Conservation (phyloP, 2,797 vertebrate genomes). For the Argya squamiceps region DNA sequence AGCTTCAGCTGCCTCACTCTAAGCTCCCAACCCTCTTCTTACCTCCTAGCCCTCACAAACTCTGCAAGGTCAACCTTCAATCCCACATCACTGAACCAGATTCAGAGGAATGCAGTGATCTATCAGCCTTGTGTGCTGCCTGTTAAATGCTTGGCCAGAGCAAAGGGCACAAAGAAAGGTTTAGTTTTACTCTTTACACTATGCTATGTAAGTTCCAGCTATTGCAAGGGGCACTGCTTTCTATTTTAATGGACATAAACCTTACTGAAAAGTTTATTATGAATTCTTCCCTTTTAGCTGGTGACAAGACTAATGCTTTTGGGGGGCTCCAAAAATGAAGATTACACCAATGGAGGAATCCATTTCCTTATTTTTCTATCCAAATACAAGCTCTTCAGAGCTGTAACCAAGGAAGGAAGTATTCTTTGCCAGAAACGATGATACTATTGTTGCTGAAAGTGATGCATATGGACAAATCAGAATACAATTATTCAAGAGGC, state of each 20-base stretch:
- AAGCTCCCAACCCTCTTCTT: not conserved
- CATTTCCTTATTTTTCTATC: not conserved
- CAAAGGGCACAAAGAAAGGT: not conserved
- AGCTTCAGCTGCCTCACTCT: not conserved
- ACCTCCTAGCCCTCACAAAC: not conserved
- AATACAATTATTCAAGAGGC: not conserved
- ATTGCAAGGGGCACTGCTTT: not conserved
- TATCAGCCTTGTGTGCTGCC: not conserved
- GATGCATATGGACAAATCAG: not conserved
- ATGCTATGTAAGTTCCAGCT: not conserved
- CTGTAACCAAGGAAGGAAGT: constrained; percentile 1
- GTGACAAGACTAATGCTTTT: not conserved
- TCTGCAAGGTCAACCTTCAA: not conserved
- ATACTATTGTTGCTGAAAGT: not conserved
- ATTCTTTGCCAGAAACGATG: not conserved
- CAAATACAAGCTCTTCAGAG: not conserved
- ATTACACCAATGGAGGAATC: not conserved
- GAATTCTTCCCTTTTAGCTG: not conserved
- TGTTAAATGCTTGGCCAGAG: not conserved
- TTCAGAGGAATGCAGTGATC: not conserved
- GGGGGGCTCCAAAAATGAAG: not conserved
- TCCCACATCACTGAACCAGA: fast-evolving
- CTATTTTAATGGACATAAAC: not conserved
- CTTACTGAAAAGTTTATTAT: not conserved
- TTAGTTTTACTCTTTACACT: not conserved